phyloP scores from a whole-genome alignment of 2,888 invertebrate genomes.

The Podabrus alpinus region DNA sequence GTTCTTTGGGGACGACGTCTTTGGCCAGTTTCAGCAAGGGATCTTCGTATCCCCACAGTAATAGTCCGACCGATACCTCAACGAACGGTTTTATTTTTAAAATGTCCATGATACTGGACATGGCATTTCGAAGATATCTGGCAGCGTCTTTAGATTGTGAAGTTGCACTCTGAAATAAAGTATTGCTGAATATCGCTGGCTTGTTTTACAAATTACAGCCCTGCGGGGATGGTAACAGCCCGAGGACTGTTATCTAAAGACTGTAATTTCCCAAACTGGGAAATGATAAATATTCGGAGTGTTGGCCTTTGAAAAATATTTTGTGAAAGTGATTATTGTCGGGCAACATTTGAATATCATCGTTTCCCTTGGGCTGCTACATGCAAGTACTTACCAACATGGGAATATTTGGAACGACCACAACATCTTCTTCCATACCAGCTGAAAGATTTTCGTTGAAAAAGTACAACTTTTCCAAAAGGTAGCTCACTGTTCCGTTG shows the following conservation, averaged over 20 bases:
- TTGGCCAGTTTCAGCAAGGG: slow-evolving; percentile 86
- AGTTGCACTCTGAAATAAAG: slow-evolving; percentile 69
- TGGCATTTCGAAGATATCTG: slow-evolving; percentile 79
- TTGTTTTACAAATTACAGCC: too few species aligned
- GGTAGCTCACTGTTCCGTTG: slow-evolving; percentile 85
- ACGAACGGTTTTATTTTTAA: slow-evolving; percentile 90
- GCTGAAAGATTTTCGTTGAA: slow-evolving; percentile 77
- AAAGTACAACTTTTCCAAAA: slow-evolving; percentile 77
- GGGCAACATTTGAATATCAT: too few species aligned
- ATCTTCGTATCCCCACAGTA: slow-evolving; percentile 92
- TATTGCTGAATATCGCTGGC: too few species aligned
- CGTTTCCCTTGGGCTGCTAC: too few species aligned
- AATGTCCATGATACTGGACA: slow-evolving; percentile 92
- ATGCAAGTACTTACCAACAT: slow-evolving; percentile 72
- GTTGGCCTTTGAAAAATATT: too few species aligned
- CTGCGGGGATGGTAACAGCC: too few species aligned
- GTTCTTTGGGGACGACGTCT: slow-evolving; percentile 88
- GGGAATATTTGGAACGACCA: slow-evolving; percentile 89
- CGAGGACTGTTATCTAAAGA: too few species aligned
- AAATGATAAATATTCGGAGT: too few species aligned
- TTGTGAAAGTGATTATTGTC: too few species aligned
- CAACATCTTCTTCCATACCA: slow-evolving; percentile 83
- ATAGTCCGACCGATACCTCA: slow-evolving; percentile 83
- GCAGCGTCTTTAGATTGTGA: slow-evolving; percentile 89
- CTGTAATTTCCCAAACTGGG: too few species aligned